Evolutionary conservation across 1,140 invertebrate species (phyloP), one percentile per base, ranked within the genome.

Genomic region (Pseudobourletiella spinata): DNA sequence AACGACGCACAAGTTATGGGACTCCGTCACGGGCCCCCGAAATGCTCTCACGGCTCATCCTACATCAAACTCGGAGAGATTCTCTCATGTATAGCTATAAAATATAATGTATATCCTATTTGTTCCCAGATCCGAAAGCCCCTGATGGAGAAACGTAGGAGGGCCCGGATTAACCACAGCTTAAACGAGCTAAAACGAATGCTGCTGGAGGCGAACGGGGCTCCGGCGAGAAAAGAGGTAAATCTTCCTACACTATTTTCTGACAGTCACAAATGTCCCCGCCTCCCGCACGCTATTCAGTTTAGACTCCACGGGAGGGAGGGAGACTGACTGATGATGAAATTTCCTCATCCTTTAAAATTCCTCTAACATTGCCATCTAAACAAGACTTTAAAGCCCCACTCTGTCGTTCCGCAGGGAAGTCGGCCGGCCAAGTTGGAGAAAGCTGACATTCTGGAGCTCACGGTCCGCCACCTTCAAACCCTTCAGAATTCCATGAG

Each of bases 371-470:
- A n/a, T n/a, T n/a, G n/a, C n/a, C n/a, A n/a, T n/a, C n/a, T n/a
- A n/a, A n/a, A n/a, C n/a, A n/a, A n/a, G n/a, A n/a, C n/a, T n/a
- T n/a, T n/a, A n/a, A n/a, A n/a, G n/a, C n/a, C n/a, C n/a, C n/a
- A n/a, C 52, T 70, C 29, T 20, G 24, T 60, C 26, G 51, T 26
- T 61, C 55, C 24, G 52, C 48, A 58, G 59, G 32, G 85, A 73
- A 78, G 54, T 39, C 55, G 66, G 2, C 66, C 63, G 18, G 46
- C 91, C 2, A 97, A 97, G 74, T 76, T 97, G 32, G 95, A 97
- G 74, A 98, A 98, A 76, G 94, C 95, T 0, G 94, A 97, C 73
- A 97, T 97, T 59, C 77, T 97, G 51, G 94, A 98, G 39, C 30
- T 86, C 75, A 83, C 83, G 0, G 83, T 85, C 1, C 76, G 78